Conservation (phyloP, 2,888 invertebrate genomes). For the Tribolium freemani region DNA sequence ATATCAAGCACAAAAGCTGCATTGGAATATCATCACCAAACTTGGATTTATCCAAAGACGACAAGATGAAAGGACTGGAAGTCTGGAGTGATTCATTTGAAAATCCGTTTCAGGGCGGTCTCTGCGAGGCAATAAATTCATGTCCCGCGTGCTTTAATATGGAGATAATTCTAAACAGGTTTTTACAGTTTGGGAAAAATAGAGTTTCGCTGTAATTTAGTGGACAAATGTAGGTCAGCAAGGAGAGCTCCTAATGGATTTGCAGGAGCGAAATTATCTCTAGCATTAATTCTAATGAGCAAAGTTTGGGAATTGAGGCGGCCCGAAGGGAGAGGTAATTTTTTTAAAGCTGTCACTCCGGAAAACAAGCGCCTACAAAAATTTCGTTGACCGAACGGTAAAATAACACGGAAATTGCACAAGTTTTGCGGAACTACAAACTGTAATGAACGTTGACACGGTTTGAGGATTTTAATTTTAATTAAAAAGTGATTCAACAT, state of each 20-base stretch:
- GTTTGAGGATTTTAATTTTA: too few relatives aligned
- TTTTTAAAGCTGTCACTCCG: conserved; percentile 6
- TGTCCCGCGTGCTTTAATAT: not conserved
- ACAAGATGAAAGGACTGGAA: conserved; percentile 15
- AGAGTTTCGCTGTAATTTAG: not conserved
- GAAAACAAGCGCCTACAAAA: not conserved
- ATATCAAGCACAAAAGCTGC: conserved; percentile 27
- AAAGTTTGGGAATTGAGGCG: conserved; percentile 17
- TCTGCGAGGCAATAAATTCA: not conserved
- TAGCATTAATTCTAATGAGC: conserved; percentile 32
- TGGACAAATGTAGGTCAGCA: conserved; percentile 6
- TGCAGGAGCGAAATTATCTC: conserved; percentile 23
- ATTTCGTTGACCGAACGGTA: not conserved
- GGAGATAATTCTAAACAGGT: not conserved
- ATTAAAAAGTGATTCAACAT: too few relatives aligned
- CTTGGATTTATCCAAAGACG: conserved; percentile 6
- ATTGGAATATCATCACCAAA: conserved; percentile 22
- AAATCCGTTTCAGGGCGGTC: not conserved
- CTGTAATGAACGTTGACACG: too few relatives aligned
- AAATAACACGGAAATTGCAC: not conserved
- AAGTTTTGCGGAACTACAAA: not conserved
- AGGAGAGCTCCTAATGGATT: conserved; percentile 23
- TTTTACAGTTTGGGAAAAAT: conserved; percentile 3
- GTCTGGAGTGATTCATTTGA: conserved; percentile 7
- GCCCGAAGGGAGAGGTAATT: conserved; percentile 12